Base-by-base conservation (phyloP, 2,888 invertebrate genomes). In the Nomada fucata region DNA sequence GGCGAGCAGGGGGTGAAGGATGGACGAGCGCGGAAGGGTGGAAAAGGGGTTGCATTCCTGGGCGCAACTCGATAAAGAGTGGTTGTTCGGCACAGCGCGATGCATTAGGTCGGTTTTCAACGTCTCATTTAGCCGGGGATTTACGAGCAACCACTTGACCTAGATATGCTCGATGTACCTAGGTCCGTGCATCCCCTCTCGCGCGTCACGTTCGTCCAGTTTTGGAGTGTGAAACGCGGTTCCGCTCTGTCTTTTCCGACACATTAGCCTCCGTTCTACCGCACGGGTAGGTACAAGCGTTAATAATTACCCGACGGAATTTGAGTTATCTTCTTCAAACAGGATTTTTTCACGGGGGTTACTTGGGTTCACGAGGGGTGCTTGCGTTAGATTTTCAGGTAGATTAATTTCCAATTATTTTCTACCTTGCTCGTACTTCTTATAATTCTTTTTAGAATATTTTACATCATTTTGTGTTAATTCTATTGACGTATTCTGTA, bases 51-150 rank as follows among this genome's bases (percentile, higher is more conserved):
- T 70, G 76, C 79, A 76, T 76, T 82, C 61, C 61, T 23, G 63
- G 63, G 23, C 57, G 53, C 57, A 71, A 75, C 65, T 67, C 76
- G 67, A 76, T 72, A 80, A 87, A 84, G 79, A 84, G 69, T 74
- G 71, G 70, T 70, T 79, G 85, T 76, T 74, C 76, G 70, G 44
- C 15, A 52, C 76, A 50, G 82, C 71, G 79, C 84, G 77, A 88
- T 90, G 86, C 88, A 90, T 89, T 89, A 88, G 86, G 85, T 85
- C 84, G 84, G 82, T 88, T 88, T 89, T 85, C 87, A 88, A 89
- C 88, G 90, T 91, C 89, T 91, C 91, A 91, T 91, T 91, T 91
- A 90, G 86, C 84, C 76, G 63, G 72, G 87, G 87, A 90, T 91
- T 90, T 90, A 91, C 87, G 86, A 83, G 74, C 74, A 74, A 68